Evolutionary conservation across 2,797 vertebrate genomes (phyloP).

Genomic region (Phalanger gymnotis): DNA sequence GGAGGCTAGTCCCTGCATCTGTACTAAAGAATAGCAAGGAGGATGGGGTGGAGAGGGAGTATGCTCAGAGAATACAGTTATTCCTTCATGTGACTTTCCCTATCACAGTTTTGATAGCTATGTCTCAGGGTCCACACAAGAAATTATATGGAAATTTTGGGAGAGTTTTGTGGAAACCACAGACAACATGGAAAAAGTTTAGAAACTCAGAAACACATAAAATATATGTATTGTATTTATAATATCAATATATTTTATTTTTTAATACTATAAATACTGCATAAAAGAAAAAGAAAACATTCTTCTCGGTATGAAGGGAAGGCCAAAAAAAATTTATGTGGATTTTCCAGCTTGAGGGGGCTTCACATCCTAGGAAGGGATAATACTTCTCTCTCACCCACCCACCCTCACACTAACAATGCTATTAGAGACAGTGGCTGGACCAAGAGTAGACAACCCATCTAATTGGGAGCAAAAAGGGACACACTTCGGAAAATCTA

Average conservation of each 20-base stretch:
- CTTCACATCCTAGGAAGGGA: no score
- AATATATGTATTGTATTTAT: not conserved
- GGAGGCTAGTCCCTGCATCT: not conserved
- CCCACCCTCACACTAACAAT: not conserved
- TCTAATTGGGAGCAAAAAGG: not conserved
- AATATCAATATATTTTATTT: not conserved
- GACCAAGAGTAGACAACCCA: not conserved
- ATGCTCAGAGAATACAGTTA: not conserved
- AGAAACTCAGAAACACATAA: not conserved
- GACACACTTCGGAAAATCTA: not conserved
- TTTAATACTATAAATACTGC: not conserved
- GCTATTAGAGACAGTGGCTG: not conserved
- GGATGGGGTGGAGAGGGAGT: not conserved
- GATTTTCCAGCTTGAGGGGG: no score
- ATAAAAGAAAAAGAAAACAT: not conserved
- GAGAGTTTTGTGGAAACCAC: not conserved
- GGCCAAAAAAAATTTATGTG: not conserved
- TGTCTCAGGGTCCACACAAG: not conserved
- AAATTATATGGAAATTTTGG: not conserved
- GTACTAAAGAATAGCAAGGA: not conserved
- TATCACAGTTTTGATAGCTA: not conserved
- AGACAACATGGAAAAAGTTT: no score
- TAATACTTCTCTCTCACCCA: not conserved
- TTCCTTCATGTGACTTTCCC: not conserved
- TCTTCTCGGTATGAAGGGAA: not conserved